phyloP scores from a whole-genome alignment of 1,140 invertebrate species.

The Diprion similis region DNA sequence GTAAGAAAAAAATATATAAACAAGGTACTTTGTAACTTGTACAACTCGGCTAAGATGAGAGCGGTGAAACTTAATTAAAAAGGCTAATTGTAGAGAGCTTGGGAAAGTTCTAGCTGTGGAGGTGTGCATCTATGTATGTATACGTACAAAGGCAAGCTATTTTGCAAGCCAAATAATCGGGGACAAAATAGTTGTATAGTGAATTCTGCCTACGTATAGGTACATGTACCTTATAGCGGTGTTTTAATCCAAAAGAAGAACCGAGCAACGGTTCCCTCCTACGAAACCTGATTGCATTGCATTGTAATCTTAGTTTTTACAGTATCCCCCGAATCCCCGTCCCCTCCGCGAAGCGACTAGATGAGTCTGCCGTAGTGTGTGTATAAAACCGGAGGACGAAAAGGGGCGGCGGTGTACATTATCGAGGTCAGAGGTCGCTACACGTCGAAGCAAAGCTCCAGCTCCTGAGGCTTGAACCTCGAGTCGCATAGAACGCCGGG shows the following conservation, averaged over 20 bases:
- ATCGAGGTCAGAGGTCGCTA: neutral
- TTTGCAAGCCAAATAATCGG: conserved; percentile 15
- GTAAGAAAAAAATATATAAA: too few relatives aligned
- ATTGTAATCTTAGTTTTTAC: conserved; percentile 48
- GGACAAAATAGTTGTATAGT: conserved; percentile 8
- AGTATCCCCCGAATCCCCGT: neutral
- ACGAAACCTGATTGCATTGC: conserved; percentile 39
- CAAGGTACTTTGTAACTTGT: too few relatives aligned
- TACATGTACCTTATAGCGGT: conserved; percentile 31
- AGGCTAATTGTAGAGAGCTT: neutral
- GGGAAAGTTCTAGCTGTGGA: neutral
- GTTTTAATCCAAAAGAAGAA: conserved; percentile 45
- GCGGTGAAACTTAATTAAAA: neutral
- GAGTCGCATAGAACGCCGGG: neutral
- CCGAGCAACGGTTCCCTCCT: conserved; percentile 18
- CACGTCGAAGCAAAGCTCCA: neutral
- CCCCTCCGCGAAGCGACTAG: neutral
- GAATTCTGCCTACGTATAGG: conserved; percentile 34
- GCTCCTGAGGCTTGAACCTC: neutral
- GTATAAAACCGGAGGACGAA: neutral
- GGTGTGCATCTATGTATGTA: too few relatives aligned
- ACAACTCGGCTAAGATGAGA: too few relatives aligned
- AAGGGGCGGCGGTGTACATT: neutral
- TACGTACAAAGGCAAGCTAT: neutral
- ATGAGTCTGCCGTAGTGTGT: neutral